phyloP scores from a whole-genome alignment of 2,888 invertebrate species.

The Athripsodes cinereus region DNA sequence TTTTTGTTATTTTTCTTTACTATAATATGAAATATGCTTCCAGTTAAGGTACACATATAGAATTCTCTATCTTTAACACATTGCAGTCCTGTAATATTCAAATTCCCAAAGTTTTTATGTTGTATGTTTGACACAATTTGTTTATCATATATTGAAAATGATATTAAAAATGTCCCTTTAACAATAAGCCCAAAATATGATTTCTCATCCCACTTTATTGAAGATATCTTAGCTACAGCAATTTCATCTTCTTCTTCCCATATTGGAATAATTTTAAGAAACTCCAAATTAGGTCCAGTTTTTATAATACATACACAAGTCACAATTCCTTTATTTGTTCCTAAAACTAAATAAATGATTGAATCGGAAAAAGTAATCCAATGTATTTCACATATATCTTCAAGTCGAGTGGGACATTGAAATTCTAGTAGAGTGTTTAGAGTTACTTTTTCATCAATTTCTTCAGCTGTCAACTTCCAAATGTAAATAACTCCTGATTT shows the following conservation, averaged over 20 bases:
- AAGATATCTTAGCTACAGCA: conserved; percentile 3
- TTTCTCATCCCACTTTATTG: conserved; percentile 3
- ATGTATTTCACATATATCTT: background rate
- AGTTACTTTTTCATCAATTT: background rate
- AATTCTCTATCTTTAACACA: conserved; percentile 1
- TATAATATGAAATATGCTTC: conserved; percentile 4
- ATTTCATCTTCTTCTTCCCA: conserved; percentile 19
- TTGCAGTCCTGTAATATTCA: conserved; percentile 14
- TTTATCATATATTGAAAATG: background rate
- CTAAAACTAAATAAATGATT: conserved; percentile 2
- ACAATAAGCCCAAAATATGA: conserved; percentile 5
- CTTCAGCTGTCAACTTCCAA: conserved; percentile 12
- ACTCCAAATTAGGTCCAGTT: background rate
- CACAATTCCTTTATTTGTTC: conserved; percentile 5
- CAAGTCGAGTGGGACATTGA: background rate
- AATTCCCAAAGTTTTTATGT: conserved; percentile 9
- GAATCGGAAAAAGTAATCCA: conserved; percentile 8
- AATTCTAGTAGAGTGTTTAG: conserved; percentile 4
- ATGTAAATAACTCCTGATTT: conserved; percentile 15
- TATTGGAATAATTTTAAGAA: conserved; percentile 3
- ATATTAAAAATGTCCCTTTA: conserved; percentile 12
- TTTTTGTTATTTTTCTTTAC: background rate
- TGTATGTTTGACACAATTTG: background rate
- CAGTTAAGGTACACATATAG: conserved; percentile 11
- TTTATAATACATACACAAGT: background rate